Percentiles rank a stretch among this genome's conserved stretches.
These are phyloP conservation scores for Ephydatia muelleri DNA, from an alignment of 37 sponge, comb jelly and placozoan species.

Conservation along the genomic window DNA sequence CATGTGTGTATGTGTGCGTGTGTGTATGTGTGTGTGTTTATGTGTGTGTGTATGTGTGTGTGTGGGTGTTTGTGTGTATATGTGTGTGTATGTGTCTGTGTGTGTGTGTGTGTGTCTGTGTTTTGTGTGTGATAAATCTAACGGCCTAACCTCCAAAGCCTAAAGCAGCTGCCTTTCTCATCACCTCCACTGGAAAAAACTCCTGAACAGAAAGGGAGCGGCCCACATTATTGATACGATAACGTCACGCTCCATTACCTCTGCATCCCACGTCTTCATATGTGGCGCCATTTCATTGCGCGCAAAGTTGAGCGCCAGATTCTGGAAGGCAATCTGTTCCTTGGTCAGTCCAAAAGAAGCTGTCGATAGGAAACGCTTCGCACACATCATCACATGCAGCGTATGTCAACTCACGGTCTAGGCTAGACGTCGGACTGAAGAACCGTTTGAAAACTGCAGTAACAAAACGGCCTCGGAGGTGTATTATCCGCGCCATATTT, in stretches of 20 bases:
- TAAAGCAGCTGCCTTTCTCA: slow-evolving; percentile 83
- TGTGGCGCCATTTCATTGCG: slow-evolving; percentile 77
- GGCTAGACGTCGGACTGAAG: too few relatives aligned
- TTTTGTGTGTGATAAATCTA: neutral
- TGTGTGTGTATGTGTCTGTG: slow-evolving; percentile 5
- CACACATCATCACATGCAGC: too few relatives aligned
- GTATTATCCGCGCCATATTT: too few relatives aligned
- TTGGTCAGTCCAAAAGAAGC: slow-evolving; percentile 72
- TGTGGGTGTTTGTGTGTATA: slow-evolving; percentile 2
- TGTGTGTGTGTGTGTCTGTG: too few relatives aligned
- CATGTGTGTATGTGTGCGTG: slow-evolving; percentile 24
- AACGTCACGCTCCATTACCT: slow-evolving; percentile 25
- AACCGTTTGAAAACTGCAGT: too few relatives aligned
- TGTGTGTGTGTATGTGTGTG: slow-evolving; percentile 17
- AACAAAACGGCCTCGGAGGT: too few relatives aligned
- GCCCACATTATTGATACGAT: neutral
- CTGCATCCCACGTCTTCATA: slow-evolving; percentile 85
- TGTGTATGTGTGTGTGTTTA: neutral
- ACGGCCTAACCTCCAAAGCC: slow-evolving; percentile 87
- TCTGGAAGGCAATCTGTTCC: slow-evolving; percentile 81
- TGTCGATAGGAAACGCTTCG: too few relatives aligned
- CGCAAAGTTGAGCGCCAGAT: slow-evolving; percentile 78
- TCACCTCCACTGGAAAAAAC: slow-evolving; percentile 80
- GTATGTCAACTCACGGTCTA: too few relatives aligned
- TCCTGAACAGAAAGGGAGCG: slow-evolving; percentile 55